Evolutionary conservation across 2,113 vertebrate species (phyloP), one percentile per base, ranked within the genome.

Genomic region (Chrysochloris asiatica): DNA sequence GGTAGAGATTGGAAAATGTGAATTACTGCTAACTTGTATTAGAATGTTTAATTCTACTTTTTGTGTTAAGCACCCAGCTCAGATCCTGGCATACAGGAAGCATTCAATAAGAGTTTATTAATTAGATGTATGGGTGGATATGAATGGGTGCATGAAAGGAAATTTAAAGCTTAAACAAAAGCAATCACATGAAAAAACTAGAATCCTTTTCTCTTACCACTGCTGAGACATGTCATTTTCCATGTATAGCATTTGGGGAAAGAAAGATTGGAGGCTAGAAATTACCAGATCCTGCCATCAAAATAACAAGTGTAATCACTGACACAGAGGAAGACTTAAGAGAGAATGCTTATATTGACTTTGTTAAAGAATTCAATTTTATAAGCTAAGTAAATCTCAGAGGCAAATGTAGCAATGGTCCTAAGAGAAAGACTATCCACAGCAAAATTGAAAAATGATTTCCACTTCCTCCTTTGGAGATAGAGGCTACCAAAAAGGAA

Each of bases 391-490:
- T 71, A 36, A 36, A 16, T 67, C 43, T 95, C 67, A 69, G 21
- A 61, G 17, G 7, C 22, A 91, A 82, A 91, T 63, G 17, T 72
- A 54, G 78, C 26, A 54, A 71, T 54, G 8, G 0, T 19, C 7
- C 38, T 85, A 24, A 80, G 1, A 69, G 24, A 5, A 67, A 72
- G 19, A 94, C 83, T 52, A 11, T 11, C 45, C 50, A 80, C 33
- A 71, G n/a, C 24, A 93, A 93, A 93, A 90, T 36, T 75, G 33
- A 81, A 30, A 87, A 91, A 72, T 52, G 4, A 86, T 36, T 93
- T 38, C 10, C 87, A 69, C 2, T 52, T 82, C 56, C 69, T 76
- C 54, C 48, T 38, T 83, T 81, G 5, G n/a, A 78, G 3, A 86
- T 26, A 16, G 16, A n/a, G n/a, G n/a, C n/a, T n/a, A n/a, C 88